Conservation (phyloP, 2,888 invertebrate species). For the Liodrosophila aerea region DNA sequence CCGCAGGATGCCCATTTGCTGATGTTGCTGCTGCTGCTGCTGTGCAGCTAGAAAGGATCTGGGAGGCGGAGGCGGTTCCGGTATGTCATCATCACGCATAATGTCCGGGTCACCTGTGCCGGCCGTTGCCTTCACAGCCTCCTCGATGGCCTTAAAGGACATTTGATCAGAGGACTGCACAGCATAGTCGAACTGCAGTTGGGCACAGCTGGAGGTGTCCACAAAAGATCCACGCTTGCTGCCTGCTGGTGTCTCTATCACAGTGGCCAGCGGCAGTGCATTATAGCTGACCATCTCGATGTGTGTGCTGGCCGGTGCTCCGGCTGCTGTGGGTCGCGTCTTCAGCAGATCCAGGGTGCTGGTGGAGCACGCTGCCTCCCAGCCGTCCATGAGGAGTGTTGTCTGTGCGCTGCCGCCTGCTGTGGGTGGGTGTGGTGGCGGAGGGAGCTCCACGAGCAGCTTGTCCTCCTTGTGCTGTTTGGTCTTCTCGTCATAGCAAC, state of each 20-base stretch:
- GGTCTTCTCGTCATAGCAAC: constrained; percentile 86
- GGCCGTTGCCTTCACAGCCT: constrained; percentile 70
- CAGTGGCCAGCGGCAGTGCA: constrained; percentile 53
- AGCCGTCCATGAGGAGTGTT: constrained; percentile 63
- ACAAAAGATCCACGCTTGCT: constrained; percentile 76
- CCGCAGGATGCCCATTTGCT: constrained; percentile 84
- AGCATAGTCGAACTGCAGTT: constrained; percentile 74
- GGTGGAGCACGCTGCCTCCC: constrained; percentile 71
- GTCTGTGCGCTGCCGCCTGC: constrained; percentile 45
- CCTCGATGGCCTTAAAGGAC: constrained; percentile 80
- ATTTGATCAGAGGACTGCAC: constrained; percentile 79
- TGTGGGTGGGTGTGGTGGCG: constrained; percentile 83
- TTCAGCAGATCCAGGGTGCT: constrained; percentile 79
- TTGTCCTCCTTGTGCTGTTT: constrained; percentile 83
- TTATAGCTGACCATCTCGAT: constrained; percentile 74
- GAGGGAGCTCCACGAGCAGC: constrained; percentile 86
- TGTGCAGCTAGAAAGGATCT: constrained; percentile 81
- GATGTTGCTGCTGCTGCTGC: constrained; percentile 52
- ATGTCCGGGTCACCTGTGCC: constrained; percentile 56
- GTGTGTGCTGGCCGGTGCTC: constrained; percentile 2
- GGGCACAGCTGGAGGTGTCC: constrained; percentile 42
- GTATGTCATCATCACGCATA: constrained; percentile 83
- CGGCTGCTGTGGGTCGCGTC: constrained; percentile 57
- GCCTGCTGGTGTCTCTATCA: constrained; percentile 57
- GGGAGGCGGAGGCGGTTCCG: constrained; percentile 85